Base-by-base conservation (phyloP, 2,797 vertebrate species). In the Synanceia verrucosa region DNA sequence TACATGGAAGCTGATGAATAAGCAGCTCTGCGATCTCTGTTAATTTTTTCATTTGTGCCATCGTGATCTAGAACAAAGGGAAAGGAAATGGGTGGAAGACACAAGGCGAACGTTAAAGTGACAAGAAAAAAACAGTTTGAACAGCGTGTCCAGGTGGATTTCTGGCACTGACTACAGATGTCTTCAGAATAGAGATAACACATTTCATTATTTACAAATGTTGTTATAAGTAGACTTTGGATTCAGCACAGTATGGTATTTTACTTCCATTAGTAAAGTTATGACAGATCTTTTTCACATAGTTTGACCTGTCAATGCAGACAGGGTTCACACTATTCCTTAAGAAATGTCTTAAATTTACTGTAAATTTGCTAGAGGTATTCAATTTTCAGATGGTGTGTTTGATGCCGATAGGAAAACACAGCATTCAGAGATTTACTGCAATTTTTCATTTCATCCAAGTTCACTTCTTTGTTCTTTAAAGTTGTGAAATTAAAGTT, bases 1-100 rank as follows among this genome's bases (percentile, higher is more conserved):
- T 3, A 71, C 78, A 48, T 88, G 78, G 80, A 93, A 91, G 87
- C 86, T 93, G 91, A 92, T 93, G 92, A 94, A 90, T 76, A 90
- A 91, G 92, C 92, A 93, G 80, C 82, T 92, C 89, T 90, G 85
- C 58, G 46, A 92, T 93, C 67, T 58, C 70, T 80, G 82, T 88
- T 88, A 87, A 91, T 89, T 91, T n/a, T n/a, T n/a, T 90, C 62
- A 89, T 89, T 84, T 88, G 88, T 81, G 76, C 76, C 73, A 81
- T 90, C 83, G 74, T 65, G 71, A 82, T 84, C 47, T 69, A 76
- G 81, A 78, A 86, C 80, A 85, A 84, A 83, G 62, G 61, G 39
- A 33, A 57, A 64, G 65, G 64, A 83, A 67, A 67, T 70, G 21
- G 66, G 10, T 69, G 53, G 74, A 86, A 79, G 73, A 81, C 59